Evolutionary conservation across 2,797 vertebrate species (phyloP).

Genomic region (Sandelia bainsii): DNA sequence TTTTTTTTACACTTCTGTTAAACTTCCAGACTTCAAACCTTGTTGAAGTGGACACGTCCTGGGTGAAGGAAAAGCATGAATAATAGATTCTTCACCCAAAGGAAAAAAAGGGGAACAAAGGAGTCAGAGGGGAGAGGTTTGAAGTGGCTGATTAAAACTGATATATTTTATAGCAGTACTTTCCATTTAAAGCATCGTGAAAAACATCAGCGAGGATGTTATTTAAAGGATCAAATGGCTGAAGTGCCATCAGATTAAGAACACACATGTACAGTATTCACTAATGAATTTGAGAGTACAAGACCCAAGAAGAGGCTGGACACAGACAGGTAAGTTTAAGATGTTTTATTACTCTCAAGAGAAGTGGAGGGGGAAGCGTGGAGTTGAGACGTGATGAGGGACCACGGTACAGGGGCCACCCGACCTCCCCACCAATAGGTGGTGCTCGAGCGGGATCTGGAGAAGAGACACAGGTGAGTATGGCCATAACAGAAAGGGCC

Average conservation of each 20-base stretch:
- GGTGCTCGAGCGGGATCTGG: too few relatives aligned
- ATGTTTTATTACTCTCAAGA: too few relatives aligned
- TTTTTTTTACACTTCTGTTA: constrained; percentile 58
- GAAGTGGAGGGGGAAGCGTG: too few relatives aligned
- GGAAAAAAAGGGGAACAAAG: constrained; percentile 30
- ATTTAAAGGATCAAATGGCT: constrained; percentile 33
- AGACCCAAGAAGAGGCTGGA: too few relatives aligned
- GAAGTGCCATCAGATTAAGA: constrained; percentile 43
- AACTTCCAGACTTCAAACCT: constrained; percentile 69
- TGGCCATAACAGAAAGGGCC: too few relatives aligned
- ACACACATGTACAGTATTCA: not conserved
- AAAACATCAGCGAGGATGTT: constrained; percentile 35
- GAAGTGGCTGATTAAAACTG: constrained; percentile 56
- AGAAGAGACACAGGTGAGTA: too few relatives aligned
- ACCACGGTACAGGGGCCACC: too few relatives aligned
- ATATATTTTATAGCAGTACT: constrained; percentile 52
- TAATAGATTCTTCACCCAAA: constrained; percentile 70
- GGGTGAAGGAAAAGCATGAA: constrained; percentile 61
- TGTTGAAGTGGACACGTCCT: constrained; percentile 53
- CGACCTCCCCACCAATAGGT: too few relatives aligned
- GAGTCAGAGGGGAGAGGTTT: constrained; percentile 43
- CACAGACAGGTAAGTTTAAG: too few relatives aligned
- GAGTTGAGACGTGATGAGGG: too few relatives aligned
- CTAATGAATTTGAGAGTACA: too few relatives aligned
- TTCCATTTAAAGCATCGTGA: constrained; percentile 47